Conservation (phyloP, 1,140 invertebrate species). For the Acromyrmex charruanus region DNA sequence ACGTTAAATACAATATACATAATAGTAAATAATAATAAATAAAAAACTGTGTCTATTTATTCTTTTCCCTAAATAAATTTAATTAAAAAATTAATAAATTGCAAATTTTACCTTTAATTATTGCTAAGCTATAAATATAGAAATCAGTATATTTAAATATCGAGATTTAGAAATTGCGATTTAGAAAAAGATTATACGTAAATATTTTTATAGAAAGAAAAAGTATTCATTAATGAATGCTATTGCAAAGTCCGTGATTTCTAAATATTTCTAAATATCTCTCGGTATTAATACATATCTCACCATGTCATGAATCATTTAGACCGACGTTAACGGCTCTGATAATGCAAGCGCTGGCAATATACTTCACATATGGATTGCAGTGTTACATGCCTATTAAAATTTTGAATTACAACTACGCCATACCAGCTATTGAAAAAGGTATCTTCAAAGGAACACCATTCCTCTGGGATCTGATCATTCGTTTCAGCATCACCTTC, state of each 20-base stretch:
- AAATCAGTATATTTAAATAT: neutral
- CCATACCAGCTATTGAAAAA: constrained; percentile 62
- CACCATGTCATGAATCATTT: neutral
- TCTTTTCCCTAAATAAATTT: too few species aligned
- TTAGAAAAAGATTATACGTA: neutral
- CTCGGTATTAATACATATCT: neutral
- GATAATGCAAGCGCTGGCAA: constrained; percentile 73
- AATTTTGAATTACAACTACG: constrained; percentile 72
- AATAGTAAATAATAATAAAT: too few species aligned
- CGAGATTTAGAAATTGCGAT: neutral
- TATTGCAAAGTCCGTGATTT: neutral
- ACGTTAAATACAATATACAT: too few species aligned
- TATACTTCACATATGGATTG: constrained; percentile 77
- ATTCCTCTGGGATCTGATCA: constrained; percentile 71
- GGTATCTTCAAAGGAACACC: constrained; percentile 61
- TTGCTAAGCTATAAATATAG: neutral
- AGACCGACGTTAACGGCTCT: constrained; percentile 70
- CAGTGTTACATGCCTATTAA: constrained; percentile 77
- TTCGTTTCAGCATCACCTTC: constrained; percentile 71
- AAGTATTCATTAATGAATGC: neutral
- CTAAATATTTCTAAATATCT: neutral
- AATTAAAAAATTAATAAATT: too few species aligned
- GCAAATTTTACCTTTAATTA: too few species aligned
- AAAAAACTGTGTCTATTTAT: too few species aligned
- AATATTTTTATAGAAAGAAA: neutral